These are phyloP conservation scores for Hylaeus anthracinus DNA, from an alignment of 1,140 invertebrate genomes.

Conservation along the genomic window DNA sequence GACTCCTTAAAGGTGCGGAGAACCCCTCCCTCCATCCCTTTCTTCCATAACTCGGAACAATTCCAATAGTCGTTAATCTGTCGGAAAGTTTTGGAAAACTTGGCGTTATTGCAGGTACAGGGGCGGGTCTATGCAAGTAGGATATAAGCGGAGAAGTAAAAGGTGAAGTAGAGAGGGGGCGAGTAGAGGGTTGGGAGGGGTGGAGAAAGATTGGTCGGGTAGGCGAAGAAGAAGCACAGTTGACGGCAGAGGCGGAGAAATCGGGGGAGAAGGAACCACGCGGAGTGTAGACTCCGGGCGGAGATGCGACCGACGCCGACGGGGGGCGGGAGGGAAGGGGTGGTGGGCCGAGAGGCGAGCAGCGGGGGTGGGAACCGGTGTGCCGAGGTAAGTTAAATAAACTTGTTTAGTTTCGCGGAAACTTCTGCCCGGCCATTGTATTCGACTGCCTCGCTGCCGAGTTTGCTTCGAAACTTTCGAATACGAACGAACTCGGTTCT, in stretches of 20 bases:
- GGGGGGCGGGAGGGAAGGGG: slow-evolving; percentile 19
- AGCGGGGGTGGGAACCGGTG: slow-evolving; percentile 43
- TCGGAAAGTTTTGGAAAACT: slow-evolving; percentile 75
- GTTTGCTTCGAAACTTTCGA: slow-evolving; percentile 70
- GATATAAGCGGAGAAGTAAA: slow-evolving; percentile 49
- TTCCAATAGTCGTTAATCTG: slow-evolving; percentile 78
- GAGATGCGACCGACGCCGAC: slow-evolving; percentile 34
- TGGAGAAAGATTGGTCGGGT: slow-evolving; percentile 26
- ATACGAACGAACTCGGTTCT: slow-evolving; percentile 75
- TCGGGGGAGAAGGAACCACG: slow-evolving; percentile 28
- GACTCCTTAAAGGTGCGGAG: slow-evolving; percentile 7
- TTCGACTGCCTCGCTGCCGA: slow-evolving; percentile 70
- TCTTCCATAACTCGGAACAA: slow-evolving; percentile 71
- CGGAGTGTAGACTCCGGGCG: slow-evolving; percentile 39
- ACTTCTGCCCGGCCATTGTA: slow-evolving; percentile 76
- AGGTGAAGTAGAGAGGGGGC: not conserved
- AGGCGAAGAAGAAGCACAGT: slow-evolving; percentile 38
- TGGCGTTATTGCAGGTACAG: slow-evolving; percentile 74
- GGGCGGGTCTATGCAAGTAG: slow-evolving; percentile 52
- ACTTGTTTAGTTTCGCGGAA: slow-evolving; percentile 76
- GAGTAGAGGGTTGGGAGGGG: slow-evolving; percentile 17
- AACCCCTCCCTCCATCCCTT: slow-evolving; percentile 22
- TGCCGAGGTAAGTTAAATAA: slow-evolving; percentile 77
- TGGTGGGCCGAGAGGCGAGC: slow-evolving; percentile 20
- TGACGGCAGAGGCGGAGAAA: slow-evolving; percentile 19